Evolutionary conservation across 2,888 invertebrate genomes (phyloP).

Genomic region (Drosophila nigritarsus): DNA sequence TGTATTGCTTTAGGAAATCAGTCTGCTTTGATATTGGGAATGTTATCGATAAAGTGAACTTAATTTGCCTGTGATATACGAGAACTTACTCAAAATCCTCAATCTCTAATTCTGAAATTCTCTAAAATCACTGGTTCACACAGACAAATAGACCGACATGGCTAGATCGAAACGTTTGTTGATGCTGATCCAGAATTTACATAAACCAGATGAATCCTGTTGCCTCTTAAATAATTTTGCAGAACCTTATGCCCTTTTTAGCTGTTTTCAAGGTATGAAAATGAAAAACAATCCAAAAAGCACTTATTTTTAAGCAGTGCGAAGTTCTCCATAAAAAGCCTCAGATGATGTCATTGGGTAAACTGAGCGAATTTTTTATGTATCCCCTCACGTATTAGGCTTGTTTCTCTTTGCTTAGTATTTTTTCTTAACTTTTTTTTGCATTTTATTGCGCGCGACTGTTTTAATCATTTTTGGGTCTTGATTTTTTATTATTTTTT

Average conservation of each 20-base stretch:
- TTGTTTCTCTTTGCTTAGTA: conserved; percentile 55
- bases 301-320: conserved; percentile 27
- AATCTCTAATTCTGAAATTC: background rate
- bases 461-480: conserved; percentile 62
- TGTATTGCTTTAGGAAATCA: background rate
- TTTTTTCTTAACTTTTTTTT: conserved; percentile 48
- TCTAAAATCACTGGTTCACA: background rate
- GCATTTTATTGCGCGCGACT: conserved; percentile 59
- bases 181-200: background rate
- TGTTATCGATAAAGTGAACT: background rate
- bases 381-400: conserved; percentile 58
- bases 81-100: background rate
- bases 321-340: conserved; percentile 41
- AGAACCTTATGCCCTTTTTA: background rate
- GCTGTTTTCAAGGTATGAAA: background rate
- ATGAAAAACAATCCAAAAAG: conserved; percentile 29
- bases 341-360: conserved; percentile 66
- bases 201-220: background rate
- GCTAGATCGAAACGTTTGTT: background rate
- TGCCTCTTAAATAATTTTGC: background rate
- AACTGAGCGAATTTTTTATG: conserved; percentile 63
- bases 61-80: background rate
- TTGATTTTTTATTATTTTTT: conserved; percentile 6
- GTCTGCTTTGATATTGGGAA: background rate
- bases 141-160: background rate